These are phyloP conservation scores for Eumaeus atala DNA, from an alignment of 1,140 invertebrate genomes.

Conservation along the genomic window DNA sequence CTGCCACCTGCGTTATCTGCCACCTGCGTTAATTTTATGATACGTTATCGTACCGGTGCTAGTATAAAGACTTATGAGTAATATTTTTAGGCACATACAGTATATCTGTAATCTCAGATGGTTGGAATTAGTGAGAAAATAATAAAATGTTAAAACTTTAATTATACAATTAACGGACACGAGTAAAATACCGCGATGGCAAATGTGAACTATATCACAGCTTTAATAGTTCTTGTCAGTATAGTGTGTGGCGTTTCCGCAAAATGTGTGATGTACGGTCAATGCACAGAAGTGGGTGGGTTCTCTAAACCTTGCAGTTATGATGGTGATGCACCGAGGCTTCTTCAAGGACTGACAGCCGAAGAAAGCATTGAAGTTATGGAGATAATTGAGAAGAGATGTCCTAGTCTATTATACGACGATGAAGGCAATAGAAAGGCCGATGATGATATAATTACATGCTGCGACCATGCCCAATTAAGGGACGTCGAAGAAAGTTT, in stretches of 20 bases:
- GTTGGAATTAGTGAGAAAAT: background rate
- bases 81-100: background rate
- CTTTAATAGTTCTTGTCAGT: constrained; percentile 24
- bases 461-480: constrained; percentile 75
- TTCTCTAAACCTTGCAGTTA: constrained; percentile 64
- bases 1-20: background rate
- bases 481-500: constrained; percentile 62
- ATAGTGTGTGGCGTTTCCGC: constrained; percentile 34
- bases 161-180: background rate
- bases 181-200: background rate
- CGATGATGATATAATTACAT: constrained; percentile 47
- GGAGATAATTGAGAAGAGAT: constrained; percentile 35
- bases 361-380: constrained; percentile 32
- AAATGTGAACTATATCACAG: constrained; percentile 2
- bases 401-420: constrained; percentile 40
- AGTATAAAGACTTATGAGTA: constrained; percentile 9
- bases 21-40: constrained; percentile 2
- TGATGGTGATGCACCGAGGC: constrained; percentile 56
- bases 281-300: constrained; percentile 34
- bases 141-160: background rate
- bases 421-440: constrained; percentile 39
- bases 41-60: constrained; percentile 2
- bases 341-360: constrained; percentile 40
- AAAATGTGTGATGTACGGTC: constrained; percentile 44
- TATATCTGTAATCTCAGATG: background rate